phyloP scores from a whole-genome alignment of 2,888 invertebrate genomes.

The Adela reaumurella region DNA sequence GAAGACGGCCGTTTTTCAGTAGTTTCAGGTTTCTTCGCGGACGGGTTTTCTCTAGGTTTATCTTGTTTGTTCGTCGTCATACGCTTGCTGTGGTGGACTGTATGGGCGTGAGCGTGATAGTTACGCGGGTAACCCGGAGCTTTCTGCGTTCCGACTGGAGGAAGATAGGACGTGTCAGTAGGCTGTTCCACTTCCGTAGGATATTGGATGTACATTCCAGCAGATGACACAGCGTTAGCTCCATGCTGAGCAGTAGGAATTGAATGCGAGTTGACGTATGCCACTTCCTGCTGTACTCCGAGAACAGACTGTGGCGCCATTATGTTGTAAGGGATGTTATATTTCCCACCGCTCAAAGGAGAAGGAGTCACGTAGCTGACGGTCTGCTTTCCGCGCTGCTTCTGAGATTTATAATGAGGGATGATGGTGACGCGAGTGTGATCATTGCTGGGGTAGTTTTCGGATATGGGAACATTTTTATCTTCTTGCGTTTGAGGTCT shows the following conservation, averaged over 20 bases:
- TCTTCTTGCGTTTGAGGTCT: slow-evolving; percentile 19
- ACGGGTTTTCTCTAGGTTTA: too few species aligned
- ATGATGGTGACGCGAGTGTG: slow-evolving; percentile 56
- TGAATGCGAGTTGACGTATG: slow-evolving; percentile 40
- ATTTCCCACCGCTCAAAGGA: slow-evolving; percentile 34
- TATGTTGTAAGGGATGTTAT: slow-evolving; percentile 35
- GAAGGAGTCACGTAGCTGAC: slow-evolving; percentile 44
- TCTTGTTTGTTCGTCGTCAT: slow-evolving; percentile 20
- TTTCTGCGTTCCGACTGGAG: slow-evolving; percentile 28
- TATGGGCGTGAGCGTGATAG: slow-evolving; percentile 39
- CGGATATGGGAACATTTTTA: slow-evolving; percentile 36
- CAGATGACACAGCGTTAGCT: slow-evolving; percentile 22
- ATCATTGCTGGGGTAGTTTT: slow-evolving; percentile 56
- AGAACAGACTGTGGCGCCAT: slow-evolving; percentile 46
- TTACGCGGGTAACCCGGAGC: slow-evolving; percentile 33
- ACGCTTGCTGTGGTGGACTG: slow-evolving; percentile 19
- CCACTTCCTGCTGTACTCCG: slow-evolving; percentile 32
- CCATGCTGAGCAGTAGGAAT: too few species aligned
- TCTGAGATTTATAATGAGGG: slow-evolving; percentile 27
- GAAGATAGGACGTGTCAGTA: slow-evolving; percentile 22
- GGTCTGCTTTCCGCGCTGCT: slow-evolving; percentile 25
- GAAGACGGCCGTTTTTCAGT: neutral
- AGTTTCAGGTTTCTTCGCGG: slow-evolving; percentile 7
- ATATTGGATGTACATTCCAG: too few species aligned
- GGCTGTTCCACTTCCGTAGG: too few species aligned